Conservation (phyloP, 2,888 invertebrate genomes). For the Dermolepida albohirtum region DNA sequence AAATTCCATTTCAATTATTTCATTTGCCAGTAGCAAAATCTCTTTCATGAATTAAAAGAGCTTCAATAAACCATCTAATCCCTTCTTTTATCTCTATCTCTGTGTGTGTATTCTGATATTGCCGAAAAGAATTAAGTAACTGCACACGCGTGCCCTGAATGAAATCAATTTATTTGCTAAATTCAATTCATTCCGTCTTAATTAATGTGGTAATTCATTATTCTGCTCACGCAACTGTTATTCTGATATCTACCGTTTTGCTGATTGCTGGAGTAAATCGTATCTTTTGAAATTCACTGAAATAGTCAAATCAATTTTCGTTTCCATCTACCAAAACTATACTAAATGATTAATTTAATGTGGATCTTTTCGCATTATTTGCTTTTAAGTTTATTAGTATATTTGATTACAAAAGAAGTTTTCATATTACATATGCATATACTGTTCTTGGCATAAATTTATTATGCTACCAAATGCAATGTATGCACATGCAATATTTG, state of each 20-base stretch:
- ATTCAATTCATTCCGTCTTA: constrained; percentile 26
- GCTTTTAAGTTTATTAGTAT: too few species aligned
- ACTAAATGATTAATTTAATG: constrained; percentile 4
- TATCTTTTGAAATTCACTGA: constrained; percentile 7
- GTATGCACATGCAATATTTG: too few species aligned
- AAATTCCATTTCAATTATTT: too few species aligned
- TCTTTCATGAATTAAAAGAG: not conserved
- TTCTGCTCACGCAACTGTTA: constrained; percentile 29
- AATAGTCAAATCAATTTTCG: constrained; percentile 5
- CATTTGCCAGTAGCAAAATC: not conserved
- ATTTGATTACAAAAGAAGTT: too few species aligned
- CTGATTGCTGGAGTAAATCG: constrained; percentile 11
- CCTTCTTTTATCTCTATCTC: too few species aligned
- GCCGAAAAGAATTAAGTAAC: constrained; percentile 1
- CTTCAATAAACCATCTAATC: not conserved
- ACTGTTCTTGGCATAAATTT: too few species aligned
- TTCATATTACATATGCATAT: too few species aligned
- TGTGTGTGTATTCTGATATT: not conserved
- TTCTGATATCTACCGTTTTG: constrained; percentile 10
- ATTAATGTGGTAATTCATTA: constrained; percentile 37
- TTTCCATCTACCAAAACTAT: not conserved
- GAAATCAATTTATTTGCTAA: constrained; percentile 12
- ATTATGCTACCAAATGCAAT: too few species aligned
- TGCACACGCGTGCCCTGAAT: constrained; percentile 7
- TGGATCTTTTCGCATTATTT: too few species aligned